phyloP scores from a whole-genome alignment of 2,113 vertebrate species.

The Neolamprologus tretocephalus region DNA sequence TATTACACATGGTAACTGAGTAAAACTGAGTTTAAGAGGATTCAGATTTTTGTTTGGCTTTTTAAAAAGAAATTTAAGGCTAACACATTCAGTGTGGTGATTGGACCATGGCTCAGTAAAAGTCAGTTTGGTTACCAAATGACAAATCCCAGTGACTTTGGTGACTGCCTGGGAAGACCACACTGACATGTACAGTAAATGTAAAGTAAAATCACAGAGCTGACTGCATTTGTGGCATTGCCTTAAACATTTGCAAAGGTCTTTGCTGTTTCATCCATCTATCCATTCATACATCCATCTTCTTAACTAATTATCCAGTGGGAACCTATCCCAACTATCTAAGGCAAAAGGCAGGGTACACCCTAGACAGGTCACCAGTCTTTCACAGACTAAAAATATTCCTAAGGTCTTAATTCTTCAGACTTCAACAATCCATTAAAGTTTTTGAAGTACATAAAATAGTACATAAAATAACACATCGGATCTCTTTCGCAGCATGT shows the following conservation, averaged over 20 bases:
- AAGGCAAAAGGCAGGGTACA: neutral
- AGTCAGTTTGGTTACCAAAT: neutral
- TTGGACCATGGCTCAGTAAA: neutral
- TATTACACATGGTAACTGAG: neutral
- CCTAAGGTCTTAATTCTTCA: neutral
- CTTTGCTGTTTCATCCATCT: neutral
- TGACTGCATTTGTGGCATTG: neutral
- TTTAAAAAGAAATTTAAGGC: neutral
- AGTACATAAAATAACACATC: neutral
- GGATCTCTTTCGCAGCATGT: neutral
- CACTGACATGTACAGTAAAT: neutral
- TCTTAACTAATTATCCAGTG: neutral
- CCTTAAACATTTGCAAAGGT: neutral
- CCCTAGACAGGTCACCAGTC: neutral
- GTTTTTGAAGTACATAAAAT: neutral
- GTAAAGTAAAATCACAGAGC: neutral
- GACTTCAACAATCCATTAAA: neutral
- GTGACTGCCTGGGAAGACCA: neutral
- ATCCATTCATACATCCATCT: neutral
- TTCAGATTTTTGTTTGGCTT: neutral
- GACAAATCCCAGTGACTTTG: neutral
- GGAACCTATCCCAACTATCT: neutral
- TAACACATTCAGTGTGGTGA: neutral
- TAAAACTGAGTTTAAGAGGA: neutral
- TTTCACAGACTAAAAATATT: neutral